Conservation (phyloP, 2,797 vertebrate species). For the Pipistrellus nathusii region DNA sequence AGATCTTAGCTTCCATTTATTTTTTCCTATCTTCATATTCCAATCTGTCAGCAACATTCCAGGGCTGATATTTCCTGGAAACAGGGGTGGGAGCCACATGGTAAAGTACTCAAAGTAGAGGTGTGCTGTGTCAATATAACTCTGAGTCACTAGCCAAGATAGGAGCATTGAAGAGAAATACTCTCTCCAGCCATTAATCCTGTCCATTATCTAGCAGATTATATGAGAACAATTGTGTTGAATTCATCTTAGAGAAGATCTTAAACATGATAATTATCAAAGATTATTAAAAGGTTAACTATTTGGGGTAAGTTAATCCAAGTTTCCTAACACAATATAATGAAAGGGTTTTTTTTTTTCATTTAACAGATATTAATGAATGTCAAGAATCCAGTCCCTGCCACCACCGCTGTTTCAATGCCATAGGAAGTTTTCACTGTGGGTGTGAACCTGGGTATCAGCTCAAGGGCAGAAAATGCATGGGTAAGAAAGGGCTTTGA, state of each 20-base stretch:
- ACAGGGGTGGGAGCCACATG: neutral
- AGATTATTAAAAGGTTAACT: conserved; percentile 7
- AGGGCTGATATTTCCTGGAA: conserved; percentile 6
- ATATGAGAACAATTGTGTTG: neutral
- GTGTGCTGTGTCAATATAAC: neutral
- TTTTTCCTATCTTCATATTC: neutral
- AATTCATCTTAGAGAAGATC: neutral
- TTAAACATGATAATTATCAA: neutral
- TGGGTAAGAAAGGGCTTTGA: conserved; percentile 89
- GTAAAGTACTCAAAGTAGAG: neutral
- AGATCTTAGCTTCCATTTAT: neutral
- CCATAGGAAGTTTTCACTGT: conserved; percentile 96
- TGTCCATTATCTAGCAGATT: neutral
- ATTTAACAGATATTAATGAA: conserved; percentile 94
- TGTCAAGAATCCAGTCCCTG: conserved; percentile 95
- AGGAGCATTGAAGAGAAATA: neutral
- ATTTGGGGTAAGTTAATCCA: conserved; percentile 5
- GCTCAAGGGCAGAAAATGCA: conserved; percentile 94
- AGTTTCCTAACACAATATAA: neutral
- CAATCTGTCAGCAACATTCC: neutral
- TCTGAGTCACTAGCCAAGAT: neutral
- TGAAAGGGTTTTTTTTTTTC: conserved; percentile 56
- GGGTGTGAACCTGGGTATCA: conserved; percentile 96
- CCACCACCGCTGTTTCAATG: conserved; percentile 96
- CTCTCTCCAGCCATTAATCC: neutral